Percentiles rank a stretch among this genome's conserved stretches.
Evolutionary conservation across 2,113 vertebrate genomes (phyloP).

Genomic region (Scomber japonicus): DNA sequence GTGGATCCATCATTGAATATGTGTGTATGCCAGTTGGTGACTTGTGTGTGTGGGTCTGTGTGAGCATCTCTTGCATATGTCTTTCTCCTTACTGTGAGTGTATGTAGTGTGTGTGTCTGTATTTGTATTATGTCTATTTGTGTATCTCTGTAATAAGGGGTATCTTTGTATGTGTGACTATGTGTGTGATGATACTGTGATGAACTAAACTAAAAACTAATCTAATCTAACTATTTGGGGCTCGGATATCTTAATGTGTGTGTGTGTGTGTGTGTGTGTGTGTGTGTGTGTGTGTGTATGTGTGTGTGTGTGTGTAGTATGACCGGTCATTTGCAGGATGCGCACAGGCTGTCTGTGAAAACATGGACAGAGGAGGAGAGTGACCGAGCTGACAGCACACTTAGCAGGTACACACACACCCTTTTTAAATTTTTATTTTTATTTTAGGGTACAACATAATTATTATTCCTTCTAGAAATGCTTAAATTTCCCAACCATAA

Average conservation of each 20-base stretch:
- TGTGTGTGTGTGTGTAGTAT: conserved; percentile 77
- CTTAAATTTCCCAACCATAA: neutral
- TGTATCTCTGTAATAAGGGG: neutral
- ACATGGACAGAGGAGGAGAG: conserved; percentile 81
- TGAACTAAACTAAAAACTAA: neutral
- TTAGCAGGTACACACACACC: conserved; percentile 81
- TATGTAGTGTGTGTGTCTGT: neutral
- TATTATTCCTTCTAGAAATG: too few relatives aligned
- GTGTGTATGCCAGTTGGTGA: conserved; percentile 1
- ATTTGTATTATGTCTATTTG: neutral
- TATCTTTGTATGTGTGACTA: neutral
- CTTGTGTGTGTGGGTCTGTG: conserved; percentile 1
- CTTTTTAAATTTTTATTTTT: too few relatives aligned
- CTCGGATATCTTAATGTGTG: too few relatives aligned
- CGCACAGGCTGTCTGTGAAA: conserved; percentile 79
- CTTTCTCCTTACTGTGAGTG: neutral
- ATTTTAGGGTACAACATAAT: neutral
- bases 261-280: too few relatives aligned
- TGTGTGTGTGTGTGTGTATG: conserved; percentile 15
- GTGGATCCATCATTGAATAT: neutral
- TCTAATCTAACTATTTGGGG: neutral
- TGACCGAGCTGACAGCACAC: conserved; percentile 74
- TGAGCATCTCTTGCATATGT: neutral
- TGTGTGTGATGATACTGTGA: neutral
- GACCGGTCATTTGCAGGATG: conserved; percentile 81